A percentile compares a stretch with the other conserved stretches of the same genome.
phyloP scores from a whole-genome alignment of 2,113 vertebrate species.

The Centropus unirufus region DNA sequence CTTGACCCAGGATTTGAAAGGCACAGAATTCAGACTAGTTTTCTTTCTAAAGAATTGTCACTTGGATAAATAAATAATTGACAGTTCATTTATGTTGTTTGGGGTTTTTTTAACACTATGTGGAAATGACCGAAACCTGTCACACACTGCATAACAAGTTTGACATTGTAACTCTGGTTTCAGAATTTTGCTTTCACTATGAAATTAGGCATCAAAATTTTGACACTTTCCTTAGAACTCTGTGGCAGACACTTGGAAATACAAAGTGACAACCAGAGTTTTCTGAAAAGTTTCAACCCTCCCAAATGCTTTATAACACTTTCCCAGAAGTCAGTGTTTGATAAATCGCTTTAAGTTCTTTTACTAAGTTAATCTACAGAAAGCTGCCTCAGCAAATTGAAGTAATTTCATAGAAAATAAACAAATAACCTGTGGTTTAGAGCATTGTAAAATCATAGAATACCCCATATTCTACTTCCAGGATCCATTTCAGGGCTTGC shows the following conservation, averaged over 20 bases:
- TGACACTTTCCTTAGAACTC: not conserved
- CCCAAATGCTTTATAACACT: not conserved
- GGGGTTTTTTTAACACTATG: not conserved
- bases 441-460: not conserved
- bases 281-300: not conserved
- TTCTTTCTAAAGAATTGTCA: not conserved
- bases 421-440: not conserved
- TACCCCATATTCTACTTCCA: not conserved
- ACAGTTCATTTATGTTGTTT: not conserved
- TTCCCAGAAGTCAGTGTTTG: not conserved
- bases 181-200: not conserved
- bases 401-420: not conserved
- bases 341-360: not conserved
- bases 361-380: not conserved
- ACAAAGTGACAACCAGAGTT: not conserved
- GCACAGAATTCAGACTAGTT: not conserved
- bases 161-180: accelerated
- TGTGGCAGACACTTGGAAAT: not conserved
- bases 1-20: not conserved
- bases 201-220: not conserved
- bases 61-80: not conserved
- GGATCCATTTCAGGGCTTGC: not conserved
- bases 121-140: not conserved
- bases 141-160: not conserved
- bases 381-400: not conserved